phyloP scores from a whole-genome alignment of 2,888 invertebrate species.

The Agrotis ipsilon region DNA sequence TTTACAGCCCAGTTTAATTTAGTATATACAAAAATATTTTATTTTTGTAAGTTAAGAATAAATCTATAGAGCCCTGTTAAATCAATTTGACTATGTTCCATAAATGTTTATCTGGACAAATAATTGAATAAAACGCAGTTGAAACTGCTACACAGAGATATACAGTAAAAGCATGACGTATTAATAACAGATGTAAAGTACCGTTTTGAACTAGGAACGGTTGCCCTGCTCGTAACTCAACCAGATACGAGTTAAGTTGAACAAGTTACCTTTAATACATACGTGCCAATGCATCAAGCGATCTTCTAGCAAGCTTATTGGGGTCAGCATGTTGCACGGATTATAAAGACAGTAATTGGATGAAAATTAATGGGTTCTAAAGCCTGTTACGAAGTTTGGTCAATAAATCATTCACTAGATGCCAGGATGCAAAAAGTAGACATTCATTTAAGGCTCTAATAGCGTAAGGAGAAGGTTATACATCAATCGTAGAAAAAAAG shows the following conservation, averaged over 20 bases:
- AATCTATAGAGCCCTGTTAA: no score
- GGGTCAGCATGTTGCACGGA: slow-evolving; percentile 22
- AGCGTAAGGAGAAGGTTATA: neutral
- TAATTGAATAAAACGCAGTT: slow-evolving; percentile 10
- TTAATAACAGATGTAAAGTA: slow-evolving; percentile 55
- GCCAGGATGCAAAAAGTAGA: slow-evolving; percentile 6
- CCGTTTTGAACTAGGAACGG: slow-evolving; percentile 49
- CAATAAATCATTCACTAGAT: slow-evolving; percentile 10
- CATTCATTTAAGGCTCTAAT: neutral
- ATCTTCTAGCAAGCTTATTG: slow-evolving; percentile 42
- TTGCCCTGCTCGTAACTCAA: slow-evolving; percentile 45
- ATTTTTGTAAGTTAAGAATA: no score
- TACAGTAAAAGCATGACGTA: slow-evolving; percentile 32
- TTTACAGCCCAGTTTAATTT: slow-evolving; percentile 1
- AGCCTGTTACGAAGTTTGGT: neutral
- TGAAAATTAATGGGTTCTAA: slow-evolving; percentile 4
- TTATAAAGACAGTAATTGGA: slow-evolving; percentile 38
- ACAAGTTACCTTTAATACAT: slow-evolving; percentile 46
- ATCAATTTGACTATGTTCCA: slow-evolving; percentile 8
- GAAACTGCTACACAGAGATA: slow-evolving; percentile 9
- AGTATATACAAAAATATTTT: no score
- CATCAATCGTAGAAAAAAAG: slow-evolving; percentile 15
- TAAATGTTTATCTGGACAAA: slow-evolving; percentile 10
- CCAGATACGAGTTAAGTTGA: slow-evolving; percentile 36
- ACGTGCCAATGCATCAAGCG: slow-evolving; percentile 41